Base-by-base conservation (phyloP, 2,888 invertebrate species). In the Lithophane ornitopus region DNA sequence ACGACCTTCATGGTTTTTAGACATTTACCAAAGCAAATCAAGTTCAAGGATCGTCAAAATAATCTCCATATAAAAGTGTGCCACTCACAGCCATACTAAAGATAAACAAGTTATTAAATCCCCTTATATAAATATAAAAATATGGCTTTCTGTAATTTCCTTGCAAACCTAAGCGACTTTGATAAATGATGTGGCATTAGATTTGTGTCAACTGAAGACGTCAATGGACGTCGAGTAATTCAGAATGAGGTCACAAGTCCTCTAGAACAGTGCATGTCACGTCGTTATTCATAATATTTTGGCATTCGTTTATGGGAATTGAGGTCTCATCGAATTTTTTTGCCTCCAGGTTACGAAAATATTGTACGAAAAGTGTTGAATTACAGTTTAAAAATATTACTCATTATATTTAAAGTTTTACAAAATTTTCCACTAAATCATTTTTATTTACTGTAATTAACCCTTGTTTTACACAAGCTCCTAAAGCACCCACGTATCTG, bases 171-270 rank as follows among this genome's bases (percentile, higher is more conserved):
- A 70, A 76, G 65, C 70, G 86, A 81, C 81, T 71, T 73, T 85
- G 86, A 85, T 84, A 83, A 85, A 85, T 74, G 85, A 86, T 70
- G 81, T 80, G 70, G 62, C 77, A 80, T 84, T 81, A 83, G 77
- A 76, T 86, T 72, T 77, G 75, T 84, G 85, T 86, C 84, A 84
- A 83, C 75, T 84, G 63, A 74, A 83, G 77, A 83, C 84, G 81
- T 84, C 86, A 86, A 84, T 84, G 66, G 86, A 80, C 69, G 73
- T 74, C 75, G 63, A 72, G 76, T 81, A 74, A 77, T 83, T 83
- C 74, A 67, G 71, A 85, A 84, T 81, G 78, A 71, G 84, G 75
- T 81, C 86, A 76, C 67, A 63, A 76, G 71, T 76, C 52, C 63
- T 59, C 78, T 78, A 80, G 70, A 82, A 81, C 70, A 73, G 58